Evolutionary conservation across 1,140 invertebrate genomes (phyloP), one percentile per base, ranked within the genome.

Genomic region (Oscheius sp.): DNA sequence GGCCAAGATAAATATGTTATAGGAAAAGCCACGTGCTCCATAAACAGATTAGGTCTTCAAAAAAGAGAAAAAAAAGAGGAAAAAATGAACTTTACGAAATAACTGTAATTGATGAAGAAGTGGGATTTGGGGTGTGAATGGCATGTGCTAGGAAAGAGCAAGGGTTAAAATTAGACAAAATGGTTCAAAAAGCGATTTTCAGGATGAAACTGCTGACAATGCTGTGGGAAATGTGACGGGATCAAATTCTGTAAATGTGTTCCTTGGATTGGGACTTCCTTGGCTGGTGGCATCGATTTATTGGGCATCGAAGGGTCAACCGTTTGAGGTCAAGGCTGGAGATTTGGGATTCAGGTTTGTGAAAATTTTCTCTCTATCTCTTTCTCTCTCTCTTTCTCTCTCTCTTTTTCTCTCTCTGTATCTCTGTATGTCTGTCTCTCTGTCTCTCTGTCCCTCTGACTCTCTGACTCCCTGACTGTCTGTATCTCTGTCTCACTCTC

Each of bases 191-290:
- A n/a, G n/a, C n/a, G n/a, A n/a, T n/a, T 36, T 94, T 71, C 93
- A 97, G 85, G 95, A 99, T 85, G 91, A 93, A 85, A 93, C 93
- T 82, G 96, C 96, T 13, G 96, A 99, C 85, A 93, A 94, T 34
- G 95, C 94, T 62, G 91, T 99, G 7, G 95, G 95, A 29, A 99
- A 99, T 86, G 94, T 99, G 75, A 98, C 95, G 2, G 96, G 72
- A 0, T 77, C 75, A 29, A 75, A 77, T 34, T 95, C 94, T 55
- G 96, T 99, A 36, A 98, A 97, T 85, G 95, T 97, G 36, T 90
- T 90, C 82, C 86, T 90, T 15, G 89, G 88, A n/a, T 77, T 84
- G 13, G 81, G 81, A 15, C 71, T 82, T 32, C 82, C 81, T 0
- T 82, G 81, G 81, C 55, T 79, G 15, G 78, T 82, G n/a, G 81